A percentile compares a stretch with the other conserved stretches of the same genome.
Evolutionary conservation across 2,888 invertebrate genomes (phyloP).

Genomic region (Nasonovia ribisnigri): DNA sequence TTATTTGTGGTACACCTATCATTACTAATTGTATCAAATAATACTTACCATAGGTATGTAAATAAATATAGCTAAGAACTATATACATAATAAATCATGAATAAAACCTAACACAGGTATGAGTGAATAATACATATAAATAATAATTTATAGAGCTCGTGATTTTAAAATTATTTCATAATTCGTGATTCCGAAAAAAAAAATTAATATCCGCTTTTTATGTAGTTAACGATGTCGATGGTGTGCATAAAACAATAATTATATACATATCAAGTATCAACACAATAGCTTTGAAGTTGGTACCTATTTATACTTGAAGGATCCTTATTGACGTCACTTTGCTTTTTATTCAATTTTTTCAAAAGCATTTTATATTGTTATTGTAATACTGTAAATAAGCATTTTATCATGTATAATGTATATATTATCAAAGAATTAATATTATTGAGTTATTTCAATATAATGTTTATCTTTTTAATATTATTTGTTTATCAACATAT

Average conservation of each 20-base stretch:
- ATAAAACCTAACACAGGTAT: not conserved
- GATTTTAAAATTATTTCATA: not conserved
- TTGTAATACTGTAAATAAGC: not conserved
- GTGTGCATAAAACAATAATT: not conserved
- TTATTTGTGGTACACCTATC: not conserved
- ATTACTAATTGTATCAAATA: not conserved
- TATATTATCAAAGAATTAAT: not conserved
- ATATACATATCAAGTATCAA: not conserved
- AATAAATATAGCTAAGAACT: not conserved
- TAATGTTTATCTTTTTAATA: not conserved
- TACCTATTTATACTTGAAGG: conserved; percentile 20
- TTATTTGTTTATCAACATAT: not conserved
- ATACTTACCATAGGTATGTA: not conserved
- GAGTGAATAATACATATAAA: not conserved
- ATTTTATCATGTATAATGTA: not conserved
- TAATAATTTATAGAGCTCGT: not conserved
- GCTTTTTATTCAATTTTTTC: not conserved
- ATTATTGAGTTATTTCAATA: not conserved
- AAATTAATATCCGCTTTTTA: not conserved
- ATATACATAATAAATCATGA: not conserved
- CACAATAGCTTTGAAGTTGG: not conserved
- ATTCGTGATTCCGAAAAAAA: not conserved
- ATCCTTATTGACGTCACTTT: conserved; percentile 11
- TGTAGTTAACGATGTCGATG: not conserved
- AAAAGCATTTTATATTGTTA: not conserved